Percentiles rank a stretch among this genome's conserved stretches.
Conservation (phyloP, 2,113 vertebrate genomes). For the Scortum barcoo region DNA sequence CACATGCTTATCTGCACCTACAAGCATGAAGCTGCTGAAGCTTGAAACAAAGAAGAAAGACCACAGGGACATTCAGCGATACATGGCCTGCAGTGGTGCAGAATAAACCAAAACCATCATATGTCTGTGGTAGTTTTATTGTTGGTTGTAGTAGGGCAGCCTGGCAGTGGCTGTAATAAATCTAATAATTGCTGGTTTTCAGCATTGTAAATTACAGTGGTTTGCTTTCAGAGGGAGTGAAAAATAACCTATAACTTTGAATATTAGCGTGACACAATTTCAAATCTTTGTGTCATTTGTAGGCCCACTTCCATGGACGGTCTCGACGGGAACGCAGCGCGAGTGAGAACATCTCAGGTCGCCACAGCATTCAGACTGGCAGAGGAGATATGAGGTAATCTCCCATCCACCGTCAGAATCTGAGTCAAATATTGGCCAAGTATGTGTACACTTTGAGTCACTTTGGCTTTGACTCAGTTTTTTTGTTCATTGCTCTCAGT, state of each 20-base stretch:
- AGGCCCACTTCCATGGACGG: conserved; percentile 86
- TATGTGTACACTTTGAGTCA: too few species aligned
- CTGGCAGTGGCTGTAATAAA: neutral
- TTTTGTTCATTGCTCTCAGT: too few species aligned
- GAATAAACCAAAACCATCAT: neutral
- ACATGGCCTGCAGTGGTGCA: neutral
- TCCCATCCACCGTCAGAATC: neutral
- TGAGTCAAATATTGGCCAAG: too few species aligned
- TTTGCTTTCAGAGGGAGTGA: neutral
- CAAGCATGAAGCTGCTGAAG: neutral
- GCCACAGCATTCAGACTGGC: conserved; percentile 88
- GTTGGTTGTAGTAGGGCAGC: neutral
- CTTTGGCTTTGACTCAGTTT: too few species aligned
- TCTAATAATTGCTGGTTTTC: neutral
- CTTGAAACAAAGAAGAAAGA: neutral
- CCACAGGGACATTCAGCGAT: neutral
- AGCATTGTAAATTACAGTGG: too few species aligned
- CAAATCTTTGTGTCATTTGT: neutral
- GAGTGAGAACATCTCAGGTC: conserved; percentile 87
- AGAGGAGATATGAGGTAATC: conserved; percentile 89
- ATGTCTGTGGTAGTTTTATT: neutral
- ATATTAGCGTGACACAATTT: neutral
- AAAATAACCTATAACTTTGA: neutral
- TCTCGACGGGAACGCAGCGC: conserved; percentile 90
- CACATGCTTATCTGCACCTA: neutral